Percentiles rank a stretch among this genome's conserved stretches.
These are phyloP conservation scores for Nycticryphes semicollaris DNA, from an alignment of 2,113 vertebrate genomes.

Conservation along the genomic window DNA sequence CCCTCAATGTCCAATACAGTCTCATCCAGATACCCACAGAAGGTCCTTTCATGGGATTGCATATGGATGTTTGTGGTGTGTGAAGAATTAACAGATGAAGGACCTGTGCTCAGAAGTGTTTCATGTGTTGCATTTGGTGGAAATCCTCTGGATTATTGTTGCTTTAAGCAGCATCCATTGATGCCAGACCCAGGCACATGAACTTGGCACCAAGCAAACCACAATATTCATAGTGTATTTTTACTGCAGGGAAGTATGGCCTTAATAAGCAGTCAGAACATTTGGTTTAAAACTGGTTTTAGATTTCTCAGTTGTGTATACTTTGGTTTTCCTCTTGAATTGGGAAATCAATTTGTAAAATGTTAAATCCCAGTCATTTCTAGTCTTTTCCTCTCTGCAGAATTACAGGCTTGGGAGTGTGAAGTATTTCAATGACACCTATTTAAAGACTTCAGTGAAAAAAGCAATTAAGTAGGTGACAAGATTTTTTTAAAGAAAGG, in stretches of 20 bases:
- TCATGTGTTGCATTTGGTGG: neutral
- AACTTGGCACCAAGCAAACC: neutral
- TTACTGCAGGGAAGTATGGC: accelerated
- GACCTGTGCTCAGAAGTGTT: neutral
- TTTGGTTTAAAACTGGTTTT: neutral
- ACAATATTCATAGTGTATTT: neutral
- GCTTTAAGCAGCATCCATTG: neutral
- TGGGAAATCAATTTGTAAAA: neutral
- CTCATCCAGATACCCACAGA: neutral
- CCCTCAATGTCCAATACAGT: accelerated
- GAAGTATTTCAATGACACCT: slow-evolving; percentile 25
- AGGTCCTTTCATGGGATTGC: neutral
- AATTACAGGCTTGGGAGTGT: slow-evolving; percentile 2
- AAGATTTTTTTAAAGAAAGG: neutral
- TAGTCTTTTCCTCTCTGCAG: neutral
- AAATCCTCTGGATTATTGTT: neutral
- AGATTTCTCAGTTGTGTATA: neutral
- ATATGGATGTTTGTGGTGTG: too few relatives aligned
- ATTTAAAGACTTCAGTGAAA: neutral
- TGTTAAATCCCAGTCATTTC: neutral
- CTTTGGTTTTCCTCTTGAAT: neutral
- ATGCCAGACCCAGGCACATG: neutral
- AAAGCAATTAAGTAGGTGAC: slow-evolving; percentile 35
- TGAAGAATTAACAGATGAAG: neutral
- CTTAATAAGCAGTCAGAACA: neutral